Base-by-base conservation (phyloP, 1,140 invertebrate genomes). In the Neotoxoptera formosana region DNA sequence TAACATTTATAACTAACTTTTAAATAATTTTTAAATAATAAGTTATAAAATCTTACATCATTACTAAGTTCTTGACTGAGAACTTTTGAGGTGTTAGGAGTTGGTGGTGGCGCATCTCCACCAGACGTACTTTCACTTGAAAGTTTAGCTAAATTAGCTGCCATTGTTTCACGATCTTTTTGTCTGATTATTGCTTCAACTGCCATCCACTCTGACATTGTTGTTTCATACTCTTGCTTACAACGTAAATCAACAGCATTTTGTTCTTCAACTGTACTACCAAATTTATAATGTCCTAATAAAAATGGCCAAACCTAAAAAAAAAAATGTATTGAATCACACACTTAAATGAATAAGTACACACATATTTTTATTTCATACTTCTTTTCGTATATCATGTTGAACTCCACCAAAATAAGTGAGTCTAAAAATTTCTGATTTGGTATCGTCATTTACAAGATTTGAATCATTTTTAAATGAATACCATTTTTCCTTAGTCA, bases 121-220 rank as follows among this genome's bases (percentile, higher is more conserved):
- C 94, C 95, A 60, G 95, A 96, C 7, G 95, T 95, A 93, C 96
- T 96, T 94, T 96, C 96, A n/a, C 95, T 96, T 1, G 96, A 96
- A 34, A 96, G 94, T 94, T 96, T 96, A 14, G 96, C 96, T 45
- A 96, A 94, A 94, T 96, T 96, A 25, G 96, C 96, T 48, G 96
- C 96, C 95, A 96, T 96, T 20, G 95, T 95, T 94, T 96, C 97
- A 94, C 97, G 97, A 94, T 99, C 98, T 93, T 97, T 95, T 95
- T 99, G 98, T 93, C 97, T 95, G 1, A 99, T 98, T 93, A 99
- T 98, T 1, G 98, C 98, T 95, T 99, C 98, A 1, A 99, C 98
- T 3, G 98, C 98, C 90, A 98, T 95, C 98, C 98, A 99, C 95
- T 99, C 98, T 1, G 98, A 98, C 98, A 98, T 98, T 7, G 97